phyloP scores from a whole-genome alignment of 2,888 invertebrate species.

The Sarcophaga rosellei region DNA sequence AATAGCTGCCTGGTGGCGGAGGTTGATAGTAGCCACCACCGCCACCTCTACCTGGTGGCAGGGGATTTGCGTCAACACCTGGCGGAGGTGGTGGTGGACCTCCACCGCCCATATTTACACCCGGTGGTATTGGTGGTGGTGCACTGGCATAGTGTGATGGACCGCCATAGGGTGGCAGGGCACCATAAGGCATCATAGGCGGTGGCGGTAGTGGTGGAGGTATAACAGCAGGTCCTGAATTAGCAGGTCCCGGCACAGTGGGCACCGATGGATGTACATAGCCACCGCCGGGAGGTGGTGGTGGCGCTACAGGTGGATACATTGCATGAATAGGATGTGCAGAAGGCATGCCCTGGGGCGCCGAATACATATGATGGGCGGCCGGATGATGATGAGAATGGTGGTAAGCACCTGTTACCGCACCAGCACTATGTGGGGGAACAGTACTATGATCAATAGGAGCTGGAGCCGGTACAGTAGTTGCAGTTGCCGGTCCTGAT shows the following conservation, averaged over 20 bases:
- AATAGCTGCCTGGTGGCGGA: constrained; percentile 69
- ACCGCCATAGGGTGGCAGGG: constrained; percentile 43
- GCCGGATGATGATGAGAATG: constrained; percentile 59
- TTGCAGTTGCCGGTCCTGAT: constrained; percentile 71
- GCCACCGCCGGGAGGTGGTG: constrained; percentile 72
- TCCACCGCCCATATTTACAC: constrained; percentile 30
- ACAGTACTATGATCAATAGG: constrained; percentile 62
- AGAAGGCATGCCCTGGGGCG: constrained; percentile 67
- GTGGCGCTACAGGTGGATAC: constrained; percentile 81
- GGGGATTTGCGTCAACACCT: constrained; percentile 46
- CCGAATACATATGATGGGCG: constrained; percentile 65
- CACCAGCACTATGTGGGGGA: constrained; percentile 16
- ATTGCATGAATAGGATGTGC: constrained; percentile 71
- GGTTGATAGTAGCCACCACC: constrained; percentile 70
- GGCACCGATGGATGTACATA: constrained; percentile 70
- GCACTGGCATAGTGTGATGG: constrained; percentile 57
- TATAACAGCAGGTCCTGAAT: constrained; percentile 51
- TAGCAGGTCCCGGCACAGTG: constrained; percentile 56
- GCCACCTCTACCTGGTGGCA: constrained; percentile 46
- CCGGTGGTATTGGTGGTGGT: constrained; percentile 60
- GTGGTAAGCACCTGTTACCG: constrained; percentile 63
- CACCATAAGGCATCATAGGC: constrained; percentile 53
- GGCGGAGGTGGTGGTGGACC: constrained; percentile 62
- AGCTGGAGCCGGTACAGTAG: constrained; percentile 68
- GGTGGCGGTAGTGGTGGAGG: constrained; percentile 64